These are phyloP conservation scores for Galbula dea DNA, from an alignment of 2,113 vertebrate genomes.

Conservation along the genomic window DNA sequence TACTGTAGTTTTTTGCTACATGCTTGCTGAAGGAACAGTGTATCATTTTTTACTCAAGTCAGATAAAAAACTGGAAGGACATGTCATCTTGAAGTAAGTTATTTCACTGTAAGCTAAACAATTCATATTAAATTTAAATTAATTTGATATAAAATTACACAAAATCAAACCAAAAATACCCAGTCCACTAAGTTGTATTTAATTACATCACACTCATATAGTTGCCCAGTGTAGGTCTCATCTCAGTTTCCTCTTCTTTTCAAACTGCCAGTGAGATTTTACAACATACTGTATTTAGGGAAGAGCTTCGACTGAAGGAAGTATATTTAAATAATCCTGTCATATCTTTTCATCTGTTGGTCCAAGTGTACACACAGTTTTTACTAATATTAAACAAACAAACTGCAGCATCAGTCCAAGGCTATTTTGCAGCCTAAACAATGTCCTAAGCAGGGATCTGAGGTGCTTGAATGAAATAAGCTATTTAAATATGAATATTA, in stretches of 20 bases:
- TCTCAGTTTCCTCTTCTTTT: neutral
- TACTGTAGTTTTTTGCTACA: neutral
- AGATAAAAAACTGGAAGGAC: neutral
- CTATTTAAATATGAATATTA: neutral
- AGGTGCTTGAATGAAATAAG: neutral
- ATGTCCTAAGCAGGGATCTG: neutral
- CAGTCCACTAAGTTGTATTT: neutral
- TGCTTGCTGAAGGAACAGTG: neutral
- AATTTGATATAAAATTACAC: neutral
- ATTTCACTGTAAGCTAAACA: neutral
- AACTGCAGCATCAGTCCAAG: neutral
- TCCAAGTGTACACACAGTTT: neutral
- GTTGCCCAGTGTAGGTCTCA: neutral
- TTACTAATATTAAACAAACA: neutral
- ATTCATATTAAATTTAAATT: neutral
- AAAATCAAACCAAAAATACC: neutral
- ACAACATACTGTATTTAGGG: neutral
- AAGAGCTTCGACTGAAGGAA: neutral
- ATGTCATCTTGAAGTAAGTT: neutral
- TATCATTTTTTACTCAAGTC: neutral
- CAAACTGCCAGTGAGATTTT: neutral
- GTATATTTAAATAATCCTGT: neutral
- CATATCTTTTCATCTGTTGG: neutral
- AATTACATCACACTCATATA: neutral
- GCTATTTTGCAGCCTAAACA: neutral